phyloP scores from a whole-genome alignment of 2,888 invertebrate species.

The Drosophila eohydei region DNA sequence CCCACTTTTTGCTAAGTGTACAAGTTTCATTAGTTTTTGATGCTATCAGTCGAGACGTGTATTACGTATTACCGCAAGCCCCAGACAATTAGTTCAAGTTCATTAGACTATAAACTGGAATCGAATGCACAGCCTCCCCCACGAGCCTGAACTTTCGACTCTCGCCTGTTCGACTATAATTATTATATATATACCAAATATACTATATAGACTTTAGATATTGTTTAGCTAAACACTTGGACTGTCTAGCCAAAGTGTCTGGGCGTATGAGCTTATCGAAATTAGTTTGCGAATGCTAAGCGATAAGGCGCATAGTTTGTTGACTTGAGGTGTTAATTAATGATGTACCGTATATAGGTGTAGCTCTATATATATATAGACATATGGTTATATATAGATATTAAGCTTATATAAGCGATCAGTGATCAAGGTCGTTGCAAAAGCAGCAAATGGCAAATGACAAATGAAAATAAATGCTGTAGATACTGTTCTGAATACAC shows the following conservation, averaged over 20 bases:
- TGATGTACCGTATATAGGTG: not conserved
- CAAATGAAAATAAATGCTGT: constrained; percentile 46
- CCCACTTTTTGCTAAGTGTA: not conserved
- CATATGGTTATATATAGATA: constrained; percentile 8
- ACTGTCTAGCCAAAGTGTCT: constrained; percentile 64
- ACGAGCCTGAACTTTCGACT: constrained; percentile 61
- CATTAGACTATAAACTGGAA: constrained; percentile 45
- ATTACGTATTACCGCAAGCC: constrained; percentile 22
- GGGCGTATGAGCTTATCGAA: constrained; percentile 38
- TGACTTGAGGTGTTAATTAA: constrained; percentile 15
- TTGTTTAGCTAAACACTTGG: constrained; percentile 21
- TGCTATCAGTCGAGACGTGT: not conserved
- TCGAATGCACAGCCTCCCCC: constrained; percentile 7
- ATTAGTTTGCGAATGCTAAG: constrained; percentile 25
- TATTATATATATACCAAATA: constrained; percentile 3
- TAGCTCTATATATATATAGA: constrained; percentile 1
- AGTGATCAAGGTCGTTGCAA: constrained; percentile 58
- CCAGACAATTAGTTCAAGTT: constrained; percentile 69
- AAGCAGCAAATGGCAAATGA: constrained; percentile 41
- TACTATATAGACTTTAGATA: not conserved
- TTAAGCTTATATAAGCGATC: constrained; percentile 54
- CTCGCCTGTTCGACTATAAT: not conserved
- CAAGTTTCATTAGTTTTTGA: not conserved
- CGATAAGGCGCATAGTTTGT: constrained; percentile 31
- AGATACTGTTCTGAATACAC: constrained; percentile 19